Evolutionary conservation across 2,797 vertebrate genomes (phyloP).

Genomic region (Allobates femoralis): DNA sequence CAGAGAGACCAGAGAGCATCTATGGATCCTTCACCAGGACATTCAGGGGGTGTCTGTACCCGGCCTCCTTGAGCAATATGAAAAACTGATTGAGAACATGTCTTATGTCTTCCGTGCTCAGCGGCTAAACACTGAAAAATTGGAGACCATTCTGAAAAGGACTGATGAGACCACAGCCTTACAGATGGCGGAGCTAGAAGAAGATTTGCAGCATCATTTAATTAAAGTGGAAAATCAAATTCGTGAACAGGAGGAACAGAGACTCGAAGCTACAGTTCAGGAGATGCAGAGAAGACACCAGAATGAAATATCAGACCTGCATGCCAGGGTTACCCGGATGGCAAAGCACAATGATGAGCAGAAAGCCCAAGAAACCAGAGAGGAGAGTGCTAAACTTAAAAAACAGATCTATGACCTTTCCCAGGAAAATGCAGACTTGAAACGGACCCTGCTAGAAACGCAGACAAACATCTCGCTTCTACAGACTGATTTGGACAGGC

Average conservation of each 20-base stretch:
- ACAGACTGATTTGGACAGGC: conserved; percentile 76
- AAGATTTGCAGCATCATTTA: conserved; percentile 78
- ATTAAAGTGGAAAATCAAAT: conserved; percentile 71
- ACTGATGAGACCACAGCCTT: conserved; percentile 75
- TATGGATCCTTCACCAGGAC: conserved; percentile 75
- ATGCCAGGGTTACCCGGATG: conserved; percentile 72
- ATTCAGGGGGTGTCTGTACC: conserved; percentile 73
- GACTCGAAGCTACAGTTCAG: conserved; percentile 71
- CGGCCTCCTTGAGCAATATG: conserved; percentile 75
- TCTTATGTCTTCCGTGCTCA: conserved; percentile 73
- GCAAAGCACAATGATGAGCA: conserved; percentile 73
- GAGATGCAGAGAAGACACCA: conserved; percentile 74
- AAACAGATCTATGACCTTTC: conserved; percentile 69
- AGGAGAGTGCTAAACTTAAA: conserved; percentile 73
- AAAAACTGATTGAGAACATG: conserved; percentile 74
- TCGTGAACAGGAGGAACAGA: conserved; percentile 73
- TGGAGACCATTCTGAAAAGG: conserved; percentile 76
- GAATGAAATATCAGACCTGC: conserved; percentile 74
- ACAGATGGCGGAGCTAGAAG: conserved; percentile 79
- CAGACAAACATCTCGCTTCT: conserved; percentile 72
- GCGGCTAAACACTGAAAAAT: conserved; percentile 73
- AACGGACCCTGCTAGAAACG: conserved; percentile 68
- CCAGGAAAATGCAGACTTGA: conserved; percentile 77
- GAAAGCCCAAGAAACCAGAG: conserved; percentile 68
- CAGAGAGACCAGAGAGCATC: conserved; percentile 67